Evolutionary conservation across 2,113 vertebrate genomes (phyloP).

Genomic region (Athene noctua): DNA sequence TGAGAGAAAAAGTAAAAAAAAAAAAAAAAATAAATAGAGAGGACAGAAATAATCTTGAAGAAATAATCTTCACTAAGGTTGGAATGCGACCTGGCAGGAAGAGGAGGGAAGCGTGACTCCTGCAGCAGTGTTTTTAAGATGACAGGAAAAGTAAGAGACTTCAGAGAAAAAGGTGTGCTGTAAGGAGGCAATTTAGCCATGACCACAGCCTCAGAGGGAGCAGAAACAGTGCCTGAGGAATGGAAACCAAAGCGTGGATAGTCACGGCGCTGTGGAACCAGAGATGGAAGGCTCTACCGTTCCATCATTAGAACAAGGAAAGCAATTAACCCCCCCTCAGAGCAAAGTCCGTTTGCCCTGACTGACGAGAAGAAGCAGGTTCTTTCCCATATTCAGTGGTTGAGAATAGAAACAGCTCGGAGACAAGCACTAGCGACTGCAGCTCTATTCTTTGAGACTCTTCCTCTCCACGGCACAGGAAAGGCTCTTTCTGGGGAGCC

Average conservation of each 20-base stretch:
- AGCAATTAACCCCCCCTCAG: background rate
- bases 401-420: background rate
- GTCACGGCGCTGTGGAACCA: background rate
- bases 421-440: background rate
- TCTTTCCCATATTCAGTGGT: background rate
- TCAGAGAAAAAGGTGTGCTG: background rate
- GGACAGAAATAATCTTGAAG: background rate
- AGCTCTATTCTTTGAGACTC: background rate
- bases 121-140: background rate
- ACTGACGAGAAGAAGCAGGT: background rate
- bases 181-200: background rate
- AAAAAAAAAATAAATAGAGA: background rate
- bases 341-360: background rate
- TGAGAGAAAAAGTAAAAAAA: background rate
- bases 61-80: background rate
- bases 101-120: background rate
- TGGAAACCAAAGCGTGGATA: background rate
- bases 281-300: background rate
- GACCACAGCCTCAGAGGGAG: background rate
- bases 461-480: background rate
- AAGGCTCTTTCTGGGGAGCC: background rate
- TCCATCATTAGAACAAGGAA: background rate
- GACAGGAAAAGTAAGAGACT: background rate
- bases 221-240: background rate
- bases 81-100: background rate